These are phyloP conservation scores for Tuta absoluta DNA, from an alignment of 2,888 invertebrate genomes.

Conservation along the genomic window DNA sequence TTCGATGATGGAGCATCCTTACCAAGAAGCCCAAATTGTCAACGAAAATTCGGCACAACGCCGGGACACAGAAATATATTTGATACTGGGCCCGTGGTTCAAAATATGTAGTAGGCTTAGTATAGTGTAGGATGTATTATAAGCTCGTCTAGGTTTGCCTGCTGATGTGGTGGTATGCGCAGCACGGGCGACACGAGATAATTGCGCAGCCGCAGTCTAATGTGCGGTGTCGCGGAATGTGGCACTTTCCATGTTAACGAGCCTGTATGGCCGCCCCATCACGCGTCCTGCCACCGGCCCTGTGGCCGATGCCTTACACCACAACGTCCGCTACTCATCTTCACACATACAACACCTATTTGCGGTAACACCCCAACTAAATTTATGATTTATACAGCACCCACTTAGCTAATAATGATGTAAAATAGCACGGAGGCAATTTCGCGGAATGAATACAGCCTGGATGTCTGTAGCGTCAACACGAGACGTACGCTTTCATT, in stretches of 20 bases:
- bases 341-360: slow-evolving; percentile 65
- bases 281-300: slow-evolving; percentile 42
- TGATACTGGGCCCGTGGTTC: too few relatives aligned
- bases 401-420: slow-evolving; percentile 59
- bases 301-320: slow-evolving; percentile 40
- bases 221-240: slow-evolving; percentile 71
- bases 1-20: too few relatives aligned
- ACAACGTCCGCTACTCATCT: slow-evolving; percentile 64
- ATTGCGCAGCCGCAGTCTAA: slow-evolving; percentile 64
- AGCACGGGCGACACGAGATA: slow-evolving; percentile 46
- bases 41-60: too few relatives aligned
- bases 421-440: slow-evolving; percentile 48
- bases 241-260: slow-evolving; percentile 70
- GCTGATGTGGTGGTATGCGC: neutral
- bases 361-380: slow-evolving; percentile 64
- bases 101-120: too few relatives aligned
- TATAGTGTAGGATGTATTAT: too few relatives aligned
- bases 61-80: too few relatives aligned
- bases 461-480: slow-evolving; percentile 66
- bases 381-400: slow-evolving; percentile 55
- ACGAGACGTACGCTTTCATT: slow-evolving; percentile 77
- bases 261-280: slow-evolving; percentile 54
- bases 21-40: too few relatives aligned
- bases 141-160: neutral
- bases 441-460: slow-evolving; percentile 59